phyloP scores from a whole-genome alignment of 1,140 invertebrate species.

The Pogonomyrmex barbatus region DNA sequence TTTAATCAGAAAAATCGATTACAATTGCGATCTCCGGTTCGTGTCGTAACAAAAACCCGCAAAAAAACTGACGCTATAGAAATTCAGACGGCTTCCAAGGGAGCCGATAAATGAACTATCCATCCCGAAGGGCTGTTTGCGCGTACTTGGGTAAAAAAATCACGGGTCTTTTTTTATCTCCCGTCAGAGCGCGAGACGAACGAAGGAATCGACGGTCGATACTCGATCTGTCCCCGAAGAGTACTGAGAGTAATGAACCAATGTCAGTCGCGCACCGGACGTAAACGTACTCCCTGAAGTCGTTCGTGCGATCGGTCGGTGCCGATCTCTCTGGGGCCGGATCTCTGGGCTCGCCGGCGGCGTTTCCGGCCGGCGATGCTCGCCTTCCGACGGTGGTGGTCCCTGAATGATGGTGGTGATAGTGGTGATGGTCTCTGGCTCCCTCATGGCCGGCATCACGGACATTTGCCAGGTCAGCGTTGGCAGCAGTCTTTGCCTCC shows the following conservation, averaged over 20 bases:
- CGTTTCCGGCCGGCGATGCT: constrained; percentile 43
- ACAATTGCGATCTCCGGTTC: not conserved
- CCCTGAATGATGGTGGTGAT: constrained; percentile 50
- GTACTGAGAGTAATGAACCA: constrained; percentile 38
- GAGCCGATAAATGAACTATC: not conserved
- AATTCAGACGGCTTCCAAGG: not conserved
- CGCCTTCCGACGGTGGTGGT: constrained; percentile 62
- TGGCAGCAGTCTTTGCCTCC: constrained; percentile 81
- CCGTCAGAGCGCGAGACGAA: not conserved
- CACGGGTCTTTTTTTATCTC: not conserved
- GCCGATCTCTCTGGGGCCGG: constrained; percentile 67
- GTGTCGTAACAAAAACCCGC: not conserved
- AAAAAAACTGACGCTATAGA: not conserved
- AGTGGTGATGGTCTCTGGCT: constrained; percentile 49
- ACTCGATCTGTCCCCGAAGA: constrained; percentile 6
- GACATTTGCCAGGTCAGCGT: constrained; percentile 81
- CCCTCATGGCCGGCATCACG: constrained; percentile 73
- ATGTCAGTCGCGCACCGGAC: constrained; percentile 37
- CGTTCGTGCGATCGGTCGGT: constrained; percentile 53
- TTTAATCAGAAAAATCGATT: not conserved
- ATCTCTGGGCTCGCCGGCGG: constrained; percentile 67
- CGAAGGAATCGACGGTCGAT: constrained; percentile 25
- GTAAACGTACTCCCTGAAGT: constrained; percentile 81
- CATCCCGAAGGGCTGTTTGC: not conserved
- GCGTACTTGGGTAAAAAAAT: not conserved